These are phyloP conservation scores for Drosophila dives DNA, from an alignment of 2,888 invertebrate species.

Conservation along the genomic window DNA sequence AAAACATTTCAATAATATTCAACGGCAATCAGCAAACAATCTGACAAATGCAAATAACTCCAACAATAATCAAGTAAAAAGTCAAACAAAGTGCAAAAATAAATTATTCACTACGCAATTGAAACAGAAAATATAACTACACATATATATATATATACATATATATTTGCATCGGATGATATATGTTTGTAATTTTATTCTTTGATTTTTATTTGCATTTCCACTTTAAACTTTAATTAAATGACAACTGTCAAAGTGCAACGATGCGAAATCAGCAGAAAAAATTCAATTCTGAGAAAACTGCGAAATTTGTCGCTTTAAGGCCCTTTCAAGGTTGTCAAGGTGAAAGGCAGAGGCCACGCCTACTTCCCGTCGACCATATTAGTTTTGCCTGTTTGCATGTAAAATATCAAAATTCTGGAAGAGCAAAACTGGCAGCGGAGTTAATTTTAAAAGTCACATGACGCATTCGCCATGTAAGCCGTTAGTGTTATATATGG, in stretches of 20 bases:
- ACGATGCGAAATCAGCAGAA: slow-evolving; percentile 56
- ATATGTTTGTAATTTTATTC: not conserved
- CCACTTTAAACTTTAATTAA: slow-evolving; percentile 56
- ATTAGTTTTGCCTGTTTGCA: slow-evolving; percentile 26
- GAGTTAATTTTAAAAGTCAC: slow-evolving; percentile 53
- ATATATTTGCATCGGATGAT: not conserved
- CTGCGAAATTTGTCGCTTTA: not conserved
- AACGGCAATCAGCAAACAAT: slow-evolving; percentile 71
- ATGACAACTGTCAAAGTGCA: slow-evolving; percentile 58
- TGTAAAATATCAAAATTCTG: slow-evolving; percentile 21
- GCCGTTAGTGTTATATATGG: slow-evolving; percentile 17
- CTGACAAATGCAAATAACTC: slow-evolving; percentile 68
- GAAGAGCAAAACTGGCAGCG: slow-evolving; percentile 23
- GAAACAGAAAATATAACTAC: not conserved
- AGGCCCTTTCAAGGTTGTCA: slow-evolving; percentile 12
- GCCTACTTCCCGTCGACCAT: slow-evolving; percentile 11
- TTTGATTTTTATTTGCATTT: slow-evolving; percentile 4
- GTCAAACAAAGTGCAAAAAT: slow-evolving; percentile 20
- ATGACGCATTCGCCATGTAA: slow-evolving; percentile 49
- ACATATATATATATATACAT: not conserved
- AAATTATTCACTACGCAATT: slow-evolving; percentile 33
- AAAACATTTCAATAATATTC: slow-evolving; percentile 54
- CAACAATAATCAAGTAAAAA: slow-evolving; percentile 30
- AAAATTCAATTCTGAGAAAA: slow-evolving; percentile 18
- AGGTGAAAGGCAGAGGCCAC: slow-evolving; percentile 20